These are phyloP conservation scores for Platycheirus albimanus DNA, from an alignment of 2,888 invertebrate genomes.

Conservation along the genomic window DNA sequence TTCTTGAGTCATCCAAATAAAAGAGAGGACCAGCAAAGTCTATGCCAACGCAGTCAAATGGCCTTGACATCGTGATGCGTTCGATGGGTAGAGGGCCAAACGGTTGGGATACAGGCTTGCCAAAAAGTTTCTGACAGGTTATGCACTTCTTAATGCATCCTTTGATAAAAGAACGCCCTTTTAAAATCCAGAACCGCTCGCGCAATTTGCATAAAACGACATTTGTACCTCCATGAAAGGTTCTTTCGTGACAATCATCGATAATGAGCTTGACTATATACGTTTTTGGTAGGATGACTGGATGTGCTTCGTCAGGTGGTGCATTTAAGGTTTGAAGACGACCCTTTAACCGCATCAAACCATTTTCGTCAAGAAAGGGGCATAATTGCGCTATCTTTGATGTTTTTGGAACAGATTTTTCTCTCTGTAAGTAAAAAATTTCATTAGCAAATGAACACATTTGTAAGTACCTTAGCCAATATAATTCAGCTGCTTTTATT, in stretches of 20 bases:
- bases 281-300: constrained; percentile 12
- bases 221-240: constrained; percentile 21
- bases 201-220: constrained; percentile 10
- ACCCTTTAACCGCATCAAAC: constrained; percentile 14
- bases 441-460: constrained; percentile 26
- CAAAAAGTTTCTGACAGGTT: constrained; percentile 14
- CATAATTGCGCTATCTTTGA: constrained; percentile 23
- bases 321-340: constrained; percentile 11
- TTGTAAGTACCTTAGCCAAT: constrained; percentile 41
- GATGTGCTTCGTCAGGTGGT: neutral
- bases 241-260: constrained; percentile 27
- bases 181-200: constrained; percentile 28
- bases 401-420: constrained; percentile 19
- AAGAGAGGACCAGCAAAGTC: constrained; percentile 34
- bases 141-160: constrained; percentile 19
- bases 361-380: constrained; percentile 30
- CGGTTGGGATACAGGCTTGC: constrained; percentile 11
- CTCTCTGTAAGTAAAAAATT: constrained; percentile 35
- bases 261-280: constrained; percentile 24
- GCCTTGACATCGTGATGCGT: constrained; percentile 21
- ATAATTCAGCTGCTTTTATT: constrained; percentile 15
- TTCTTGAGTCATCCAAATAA: constrained; percentile 15
- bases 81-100: constrained; percentile 16
- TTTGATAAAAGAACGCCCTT: constrained; percentile 19
- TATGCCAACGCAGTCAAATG: constrained; percentile 34